phyloP scores from a whole-genome alignment of 2,113 vertebrate species.

The Trachemys scripta region DNA sequence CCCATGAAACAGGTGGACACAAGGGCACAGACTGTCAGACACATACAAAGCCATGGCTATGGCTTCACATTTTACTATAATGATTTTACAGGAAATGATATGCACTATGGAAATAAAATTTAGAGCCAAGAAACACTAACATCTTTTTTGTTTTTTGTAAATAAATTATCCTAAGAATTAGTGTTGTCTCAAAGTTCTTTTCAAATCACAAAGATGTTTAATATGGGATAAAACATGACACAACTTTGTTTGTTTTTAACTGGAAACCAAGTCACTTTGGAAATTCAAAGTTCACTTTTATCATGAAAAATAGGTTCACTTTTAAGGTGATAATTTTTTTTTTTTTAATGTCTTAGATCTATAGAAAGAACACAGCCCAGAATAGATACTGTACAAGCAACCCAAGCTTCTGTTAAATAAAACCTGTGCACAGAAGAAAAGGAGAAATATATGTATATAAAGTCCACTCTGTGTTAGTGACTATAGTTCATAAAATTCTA shows the following conservation, averaged over 20 bases:
- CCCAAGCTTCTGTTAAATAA: neutral
- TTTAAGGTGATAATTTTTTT: neutral
- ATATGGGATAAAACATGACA: neutral
- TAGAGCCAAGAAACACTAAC: neutral
- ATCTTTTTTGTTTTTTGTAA: neutral
- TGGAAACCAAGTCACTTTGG: slow-evolving; percentile 12
- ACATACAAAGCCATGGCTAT: neutral
- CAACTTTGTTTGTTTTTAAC: neutral
- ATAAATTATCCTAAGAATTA: slow-evolving; percentile 1
- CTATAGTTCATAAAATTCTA: slow-evolving; percentile 27
- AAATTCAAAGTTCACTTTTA: slow-evolving; percentile 9
- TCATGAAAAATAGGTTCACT: neutral
- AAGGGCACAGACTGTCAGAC: neutral
- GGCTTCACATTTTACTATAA: neutral
- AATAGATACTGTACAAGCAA: neutral
- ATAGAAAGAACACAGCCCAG: neutral
- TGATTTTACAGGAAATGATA: neutral
- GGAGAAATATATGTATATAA: slow-evolving; percentile 6
- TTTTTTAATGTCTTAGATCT: neutral
- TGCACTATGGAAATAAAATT: neutral
- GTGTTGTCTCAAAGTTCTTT: neutral
- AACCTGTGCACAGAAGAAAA: neutral
- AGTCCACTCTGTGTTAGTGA: neutral
- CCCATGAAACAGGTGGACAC: neutral
- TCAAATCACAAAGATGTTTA: neutral